Conservation (phyloP, 37 sponge, comb jelly and placozoan species). For the Spongia lamella region DNA sequence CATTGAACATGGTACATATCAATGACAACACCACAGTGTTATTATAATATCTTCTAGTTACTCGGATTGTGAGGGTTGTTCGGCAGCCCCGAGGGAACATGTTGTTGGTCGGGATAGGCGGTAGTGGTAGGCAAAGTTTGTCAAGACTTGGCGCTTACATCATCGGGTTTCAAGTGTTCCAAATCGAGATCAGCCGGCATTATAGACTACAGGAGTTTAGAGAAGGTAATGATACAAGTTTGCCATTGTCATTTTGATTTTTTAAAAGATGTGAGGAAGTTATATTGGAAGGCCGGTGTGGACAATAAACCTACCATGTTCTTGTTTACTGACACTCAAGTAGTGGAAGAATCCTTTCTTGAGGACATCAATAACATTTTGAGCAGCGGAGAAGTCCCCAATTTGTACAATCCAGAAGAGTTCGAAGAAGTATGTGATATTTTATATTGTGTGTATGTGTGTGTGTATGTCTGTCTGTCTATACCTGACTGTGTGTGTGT, state of each 20-base stretch:
- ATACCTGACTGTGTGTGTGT: not conserved
- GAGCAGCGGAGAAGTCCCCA: slow-evolving; percentile 97
- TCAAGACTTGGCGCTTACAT: slow-evolving; percentile 90
- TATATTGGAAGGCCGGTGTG: slow-evolving; percentile 95
- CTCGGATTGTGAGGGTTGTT: slow-evolving; percentile 92
- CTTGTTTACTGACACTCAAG: slow-evolving; percentile 98
- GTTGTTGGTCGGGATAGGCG: slow-evolving; percentile 96
- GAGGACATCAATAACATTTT: slow-evolving; percentile 99
- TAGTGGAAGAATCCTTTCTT: slow-evolving; percentile 94
- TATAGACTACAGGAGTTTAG: slow-evolving; percentile 94
- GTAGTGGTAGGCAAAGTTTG: slow-evolving; percentile 96
- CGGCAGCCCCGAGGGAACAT: slow-evolving; percentile 97
- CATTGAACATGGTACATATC: slow-evolving; percentile 85
- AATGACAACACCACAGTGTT: not conserved
- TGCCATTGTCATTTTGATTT: no score
- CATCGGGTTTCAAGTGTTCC: slow-evolving; percentile 86
- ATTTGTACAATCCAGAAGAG: slow-evolving; percentile 95
- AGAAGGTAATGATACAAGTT: slow-evolving; percentile 56
- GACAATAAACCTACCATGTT: slow-evolving; percentile 98
- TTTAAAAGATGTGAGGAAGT: slow-evolving; percentile 70
- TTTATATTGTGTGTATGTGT: not conserved
- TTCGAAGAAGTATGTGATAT: slow-evolving; percentile 87
- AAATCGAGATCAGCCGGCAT: slow-evolving; percentile 95
- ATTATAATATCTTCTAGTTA: slow-evolving; percentile 54
- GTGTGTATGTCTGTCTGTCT: no score